Base-by-base conservation (phyloP, 2,888 invertebrate genomes). In the Cryptops parisi region DNA sequence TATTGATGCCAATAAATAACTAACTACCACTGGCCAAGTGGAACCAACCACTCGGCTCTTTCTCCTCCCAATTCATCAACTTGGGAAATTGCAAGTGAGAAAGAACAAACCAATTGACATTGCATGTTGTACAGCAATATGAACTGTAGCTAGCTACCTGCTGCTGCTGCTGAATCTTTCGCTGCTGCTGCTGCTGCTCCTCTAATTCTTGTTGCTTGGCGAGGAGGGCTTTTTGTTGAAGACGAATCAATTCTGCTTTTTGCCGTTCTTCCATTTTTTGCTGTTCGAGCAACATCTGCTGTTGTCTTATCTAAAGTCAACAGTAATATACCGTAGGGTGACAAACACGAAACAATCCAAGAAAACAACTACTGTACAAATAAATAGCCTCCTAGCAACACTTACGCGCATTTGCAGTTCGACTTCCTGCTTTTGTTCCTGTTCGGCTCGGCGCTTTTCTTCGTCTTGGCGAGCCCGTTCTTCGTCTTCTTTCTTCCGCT, bases 141-240 rank as follows among this genome's bases (percentile, higher is more conserved):
- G n/a, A n/a, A n/a, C n/a, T n/a, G n/a, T n/a, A n/a, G 6, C 33
- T 33, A 33, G 33, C 33, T 33, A 9, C 15, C 9, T 33, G 51
- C 47, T 38, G 54, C 47, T 38, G 47, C 52, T 45, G 27, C n/a
- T 23, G 43, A 27, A 33, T 25, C 25, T 48, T 21, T 48, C 21
- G 54, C 47, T 38, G 47, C 52, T 45, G 27, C n/a, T 23, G 43
- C 22, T 23, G 17, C 25, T 50, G 50, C 22, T 43, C n/a, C 24
- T 50, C 24, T n/a, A 41, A 40, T 22, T 50, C 50, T 26, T 41
- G 24, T 25, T 50, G 50, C 21, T 50, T 40, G 3, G 43, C 50
- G 2, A 50, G 4, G 3, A 50, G 25, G n/a, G 63, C 64, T 27
- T 62, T 55, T 57, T 64, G 64, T 58, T 65, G 64, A 58, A 62